phyloP scores from a whole-genome alignment of 2,113 vertebrate genomes.

The Zapornia atra region DNA sequence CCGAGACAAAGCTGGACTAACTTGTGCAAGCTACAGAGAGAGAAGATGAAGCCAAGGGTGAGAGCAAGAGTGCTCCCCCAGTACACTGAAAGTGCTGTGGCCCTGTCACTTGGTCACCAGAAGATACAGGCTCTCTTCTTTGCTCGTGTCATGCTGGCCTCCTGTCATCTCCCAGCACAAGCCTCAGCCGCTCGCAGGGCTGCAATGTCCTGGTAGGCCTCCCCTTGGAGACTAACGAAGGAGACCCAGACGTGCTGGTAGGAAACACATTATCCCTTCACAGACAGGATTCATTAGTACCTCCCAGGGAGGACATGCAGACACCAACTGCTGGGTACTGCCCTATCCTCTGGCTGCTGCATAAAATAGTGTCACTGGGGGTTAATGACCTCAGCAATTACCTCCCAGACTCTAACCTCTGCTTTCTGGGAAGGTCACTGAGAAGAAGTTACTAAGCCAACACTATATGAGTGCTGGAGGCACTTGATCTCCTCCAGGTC shows the following conservation, averaged over 20 bases:
- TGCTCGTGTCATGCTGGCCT: background rate
- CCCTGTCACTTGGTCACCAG: background rate
- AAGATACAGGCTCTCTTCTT: background rate
- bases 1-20: background rate
- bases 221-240: background rate
- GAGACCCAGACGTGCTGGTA: background rate
- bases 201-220: background rate
- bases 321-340: background rate
- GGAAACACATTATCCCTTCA: background rate
- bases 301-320: background rate
- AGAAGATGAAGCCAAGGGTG: background rate
- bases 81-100: background rate
- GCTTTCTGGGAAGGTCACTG: background rate
- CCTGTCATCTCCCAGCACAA: accelerated
- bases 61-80: background rate
- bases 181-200: accelerated
- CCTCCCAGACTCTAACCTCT: background rate
- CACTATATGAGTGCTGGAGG: background rate
- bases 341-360: background rate
- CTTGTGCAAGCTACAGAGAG: background rate
- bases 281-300: background rate
- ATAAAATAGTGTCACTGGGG: background rate
- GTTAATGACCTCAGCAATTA: background rate
- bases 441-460: background rate
- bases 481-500: background rate